These are phyloP conservation scores for Nasonia longicornis DNA, from an alignment of 1,140 invertebrate species.

Conservation along the genomic window DNA sequence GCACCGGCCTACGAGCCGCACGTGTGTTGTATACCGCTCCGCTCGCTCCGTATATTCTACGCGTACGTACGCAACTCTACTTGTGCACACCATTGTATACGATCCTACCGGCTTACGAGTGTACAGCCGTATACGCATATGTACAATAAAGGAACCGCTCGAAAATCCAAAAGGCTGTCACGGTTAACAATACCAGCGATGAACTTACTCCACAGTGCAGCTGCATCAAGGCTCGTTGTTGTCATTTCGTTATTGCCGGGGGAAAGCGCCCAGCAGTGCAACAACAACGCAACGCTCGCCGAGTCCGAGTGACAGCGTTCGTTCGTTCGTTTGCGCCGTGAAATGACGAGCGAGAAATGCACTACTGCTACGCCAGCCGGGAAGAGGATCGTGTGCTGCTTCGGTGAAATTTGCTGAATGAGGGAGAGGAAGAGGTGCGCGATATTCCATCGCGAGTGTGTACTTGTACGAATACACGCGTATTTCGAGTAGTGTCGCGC, in stretches of 20 bases:
- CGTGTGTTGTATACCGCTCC: not conserved
- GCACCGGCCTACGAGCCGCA: slow-evolving; percentile 49
- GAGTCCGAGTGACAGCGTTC: not conserved
- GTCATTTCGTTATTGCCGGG: not conserved
- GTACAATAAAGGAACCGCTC: not conserved
- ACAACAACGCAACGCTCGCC: not conserved
- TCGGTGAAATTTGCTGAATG: not conserved
- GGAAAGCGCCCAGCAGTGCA: not conserved
- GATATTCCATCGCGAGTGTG: too few species aligned
- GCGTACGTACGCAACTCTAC: slow-evolving; percentile 3
- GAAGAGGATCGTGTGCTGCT: not conserved
- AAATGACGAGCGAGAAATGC: not conserved
- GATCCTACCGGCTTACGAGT: not conserved
- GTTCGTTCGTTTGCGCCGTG: not conserved
- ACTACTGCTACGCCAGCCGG: not conserved
- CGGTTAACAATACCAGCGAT: not conserved
- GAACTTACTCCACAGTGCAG: not conserved
- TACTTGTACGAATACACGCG: too few species aligned
- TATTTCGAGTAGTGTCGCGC: too few species aligned
- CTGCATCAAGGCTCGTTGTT: not conserved
- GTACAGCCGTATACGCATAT: not conserved
- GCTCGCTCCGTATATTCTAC: slow-evolving; percentile 23
- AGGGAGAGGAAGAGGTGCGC: too few species aligned
- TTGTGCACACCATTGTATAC: not conserved
- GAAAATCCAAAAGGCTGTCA: not conserved